Evolutionary conservation across 2,888 invertebrate species (phyloP).

Genomic region (Atrina japonica): DNA sequence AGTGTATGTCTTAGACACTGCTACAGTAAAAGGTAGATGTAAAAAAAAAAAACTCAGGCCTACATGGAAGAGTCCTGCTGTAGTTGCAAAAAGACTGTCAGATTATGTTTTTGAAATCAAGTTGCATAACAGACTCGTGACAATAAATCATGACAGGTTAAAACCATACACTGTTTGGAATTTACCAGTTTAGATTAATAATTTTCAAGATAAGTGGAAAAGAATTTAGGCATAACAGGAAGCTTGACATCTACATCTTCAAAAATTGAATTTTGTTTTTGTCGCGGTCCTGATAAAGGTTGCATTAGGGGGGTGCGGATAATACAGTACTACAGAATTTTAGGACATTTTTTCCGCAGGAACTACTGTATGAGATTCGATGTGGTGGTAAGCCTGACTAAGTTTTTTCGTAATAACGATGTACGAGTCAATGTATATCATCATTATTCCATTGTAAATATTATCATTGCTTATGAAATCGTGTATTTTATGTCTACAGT

Average conservation of each 20-base stretch:
- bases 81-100: conserved; percentile 2
- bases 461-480: no score
- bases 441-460: no score
- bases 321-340: no score
- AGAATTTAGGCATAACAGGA: background rate
- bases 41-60: conserved; percentile 3
- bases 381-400: no score
- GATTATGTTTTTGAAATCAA: conserved; percentile 1
- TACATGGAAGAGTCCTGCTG: conserved; percentile 23
- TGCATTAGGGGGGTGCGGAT: no score
- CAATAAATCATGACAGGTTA: conserved; percentile 22
- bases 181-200: background rate
- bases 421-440: no score
- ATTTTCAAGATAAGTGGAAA: background rate
- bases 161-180: conserved; percentile 13
- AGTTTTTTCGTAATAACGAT: no score
- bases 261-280: conserved; percentile 4
- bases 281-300: conserved; percentile 8
- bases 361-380: no score
- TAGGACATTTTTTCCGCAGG: no score
- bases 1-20: conserved; percentile 16
- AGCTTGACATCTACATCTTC: background rate
- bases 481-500: no score
- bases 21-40: conserved; percentile 6
- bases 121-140: background rate